Evolutionary conservation across 1,140 invertebrate genomes (phyloP).

Genomic region (Saccostrea echinata): DNA sequence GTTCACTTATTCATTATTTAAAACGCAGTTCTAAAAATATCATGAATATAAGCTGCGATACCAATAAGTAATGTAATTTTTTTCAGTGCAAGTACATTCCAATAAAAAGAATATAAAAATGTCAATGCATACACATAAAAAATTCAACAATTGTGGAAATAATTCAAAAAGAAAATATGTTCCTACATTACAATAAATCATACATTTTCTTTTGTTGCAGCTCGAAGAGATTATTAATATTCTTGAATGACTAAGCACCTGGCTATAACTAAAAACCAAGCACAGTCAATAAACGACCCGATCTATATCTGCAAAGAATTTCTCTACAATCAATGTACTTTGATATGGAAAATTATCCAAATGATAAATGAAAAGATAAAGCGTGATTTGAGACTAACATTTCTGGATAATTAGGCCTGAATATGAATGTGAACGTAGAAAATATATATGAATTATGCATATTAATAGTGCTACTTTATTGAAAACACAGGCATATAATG

Average conservation of each 20-base stretch:
- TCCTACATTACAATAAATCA: constrained; percentile 33
- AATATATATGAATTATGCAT: constrained; percentile 15
- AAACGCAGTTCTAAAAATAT: background rate
- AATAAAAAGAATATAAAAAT: constrained; percentile 15
- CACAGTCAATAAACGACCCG: background rate
- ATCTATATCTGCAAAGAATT: constrained; percentile 13
- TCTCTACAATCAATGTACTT: constrained; percentile 20
- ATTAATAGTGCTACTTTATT: constrained; percentile 5
- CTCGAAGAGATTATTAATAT: constrained; percentile 14
- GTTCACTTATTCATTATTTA: too few species aligned
- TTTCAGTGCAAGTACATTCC: background rate
- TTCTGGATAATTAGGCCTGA: constrained; percentile 26
- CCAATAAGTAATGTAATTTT: background rate
- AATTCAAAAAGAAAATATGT: background rate
- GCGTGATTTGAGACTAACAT: background rate
- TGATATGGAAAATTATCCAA: constrained; percentile 35
- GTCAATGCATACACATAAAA: background rate
- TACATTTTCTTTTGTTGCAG: background rate
- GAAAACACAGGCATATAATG: background rate
- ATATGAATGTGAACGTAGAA: constrained; percentile 14
- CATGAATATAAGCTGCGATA: background rate
- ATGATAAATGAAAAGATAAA: constrained; percentile 36
- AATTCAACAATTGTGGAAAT: background rate
- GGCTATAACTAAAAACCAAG: background rate
- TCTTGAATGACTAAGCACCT: constrained; percentile 32